Percentiles rank a stretch among this genome's conserved stretches.
phyloP scores from a whole-genome alignment of 2,797 vertebrate genomes.

The Eupleurogrammus muticus region DNA sequence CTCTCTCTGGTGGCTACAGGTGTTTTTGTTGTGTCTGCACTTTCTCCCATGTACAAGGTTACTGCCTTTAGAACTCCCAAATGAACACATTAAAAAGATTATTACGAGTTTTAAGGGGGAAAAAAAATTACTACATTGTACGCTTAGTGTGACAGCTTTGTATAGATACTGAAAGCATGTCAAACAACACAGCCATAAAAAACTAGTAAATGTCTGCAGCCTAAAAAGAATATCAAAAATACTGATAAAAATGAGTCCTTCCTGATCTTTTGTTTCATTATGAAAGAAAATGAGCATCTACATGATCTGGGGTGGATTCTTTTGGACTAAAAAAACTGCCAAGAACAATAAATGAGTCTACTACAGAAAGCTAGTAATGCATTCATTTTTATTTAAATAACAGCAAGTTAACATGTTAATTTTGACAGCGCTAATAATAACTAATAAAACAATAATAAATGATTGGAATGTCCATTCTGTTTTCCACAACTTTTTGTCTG shows the following conservation, averaged over 20 bases:
- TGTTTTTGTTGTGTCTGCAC: conserved; percentile 64
- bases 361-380: too few relatives aligned
- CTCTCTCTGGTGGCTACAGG: conserved; percentile 55
- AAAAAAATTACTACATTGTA: not conserved
- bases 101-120: not conserved
- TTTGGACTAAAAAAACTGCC: too few relatives aligned
- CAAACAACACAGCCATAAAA: too few relatives aligned
- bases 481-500: not conserved
- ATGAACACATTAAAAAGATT: conserved; percentile 13
- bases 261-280: not conserved
- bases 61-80: conserved; percentile 12
- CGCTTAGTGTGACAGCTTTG: too few relatives aligned
- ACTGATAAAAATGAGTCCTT: too few relatives aligned
- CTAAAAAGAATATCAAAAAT: too few relatives aligned
- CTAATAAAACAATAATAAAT: not conserved
- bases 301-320: too few relatives aligned
- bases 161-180: too few relatives aligned
- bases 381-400: too few relatives aligned
- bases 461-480: not conserved
- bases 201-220: too few relatives aligned
- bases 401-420: too few relatives aligned
- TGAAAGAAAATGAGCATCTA: not conserved
- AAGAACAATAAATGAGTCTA: not conserved
- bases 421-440: not conserved
- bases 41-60: conserved; percentile 36